Base-by-base conservation (phyloP, 2,797 vertebrate genomes). In the Malacoraja senta region DNA sequence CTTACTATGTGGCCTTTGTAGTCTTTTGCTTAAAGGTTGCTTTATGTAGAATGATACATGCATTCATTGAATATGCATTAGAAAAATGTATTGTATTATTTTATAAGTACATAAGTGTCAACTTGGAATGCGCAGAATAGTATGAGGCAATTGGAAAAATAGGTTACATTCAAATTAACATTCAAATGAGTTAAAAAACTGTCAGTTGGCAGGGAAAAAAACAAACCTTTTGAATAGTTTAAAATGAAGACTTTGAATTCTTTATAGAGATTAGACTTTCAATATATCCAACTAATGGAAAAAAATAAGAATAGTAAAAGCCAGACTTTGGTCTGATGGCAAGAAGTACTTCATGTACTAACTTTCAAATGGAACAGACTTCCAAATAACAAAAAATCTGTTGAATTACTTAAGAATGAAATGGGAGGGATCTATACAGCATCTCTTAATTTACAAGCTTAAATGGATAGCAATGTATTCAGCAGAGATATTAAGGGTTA, bases 331-430 rank as follows among this genome's bases (percentile, higher is more conserved):
- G 29, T 19, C 13, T 32, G 61, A 1, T 86, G 8, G 53, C 81
- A 58, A 53, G 53, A 53, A 83, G 53, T 84, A 29, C 26, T 79
- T 79, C 32, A 61, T 10, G 29, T 12, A 83, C 3, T 86, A 29
- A n/a, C n/a, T 15, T 4, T 12, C 2, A 63, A 63, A 63, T 86
- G 76, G 76, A 77, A 77, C 2, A 61, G 29, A n/a, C 13, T 86
- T 61, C 29, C 4, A 32, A 86, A 86, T 86, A 88, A 32, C 7
- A 61, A 21, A 68, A 74, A 88, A 88, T 0, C n/a, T 32, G n/a
- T 68, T 68, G 61, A 68, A 32, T 86, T 61, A 86, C 63, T 86
- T 65, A 86, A 53, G 19, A 58, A 86, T 83, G 80, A 83, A 58
- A 58, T 83, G 80, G 38, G 17, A 53, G 44, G 32, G 32, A 19